Conservation (phyloP, 2,797 vertebrate genomes). For the Platalea minor region DNA sequence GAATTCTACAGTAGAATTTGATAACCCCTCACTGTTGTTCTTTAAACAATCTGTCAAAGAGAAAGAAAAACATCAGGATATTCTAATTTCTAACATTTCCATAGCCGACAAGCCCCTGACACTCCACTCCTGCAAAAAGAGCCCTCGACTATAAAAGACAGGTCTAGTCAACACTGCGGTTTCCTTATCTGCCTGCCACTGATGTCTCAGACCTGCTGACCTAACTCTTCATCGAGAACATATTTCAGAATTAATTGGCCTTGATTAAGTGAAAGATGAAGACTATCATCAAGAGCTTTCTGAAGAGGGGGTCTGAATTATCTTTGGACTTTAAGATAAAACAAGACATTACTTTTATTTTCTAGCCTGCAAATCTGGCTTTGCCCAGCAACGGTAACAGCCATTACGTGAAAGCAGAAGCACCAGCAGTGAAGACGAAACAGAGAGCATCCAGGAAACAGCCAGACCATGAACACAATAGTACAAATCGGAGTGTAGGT, state of each 20-base stretch:
- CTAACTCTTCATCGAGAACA: constrained; percentile 36
- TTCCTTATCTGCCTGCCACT: constrained; percentile 11
- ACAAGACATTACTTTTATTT: constrained; percentile 45
- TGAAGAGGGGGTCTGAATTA: constrained; percentile 49
- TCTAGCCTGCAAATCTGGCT: not conserved
- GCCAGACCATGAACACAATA: not conserved
- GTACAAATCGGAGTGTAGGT: not conserved
- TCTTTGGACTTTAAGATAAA: constrained; percentile 35
- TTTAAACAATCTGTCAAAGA: constrained; percentile 84
- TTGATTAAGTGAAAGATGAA: constrained; percentile 65
- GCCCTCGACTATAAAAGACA: not conserved
- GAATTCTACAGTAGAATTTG: constrained; percentile 82
- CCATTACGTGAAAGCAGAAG: not conserved
- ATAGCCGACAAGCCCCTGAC: not conserved
- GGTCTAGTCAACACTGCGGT: constrained; percentile 2
- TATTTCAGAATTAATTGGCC: constrained; percentile 58
- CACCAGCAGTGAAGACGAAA: not conserved
- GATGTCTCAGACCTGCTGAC: constrained; percentile 44
- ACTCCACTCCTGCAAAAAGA: constrained; percentile 20
- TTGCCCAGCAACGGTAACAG: constrained; percentile 34
- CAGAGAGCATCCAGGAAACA: not conserved
- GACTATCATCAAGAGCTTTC: constrained; percentile 52
- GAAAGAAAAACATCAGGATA: constrained; percentile 40
- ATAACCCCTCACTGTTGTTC: constrained; percentile 70
- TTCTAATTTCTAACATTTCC: constrained; percentile 17